Percentiles rank a stretch among this genome's conserved stretches.
phyloP scores from a whole-genome alignment of 1,140 invertebrate species.

The Choristoneura fumiferana region DNA sequence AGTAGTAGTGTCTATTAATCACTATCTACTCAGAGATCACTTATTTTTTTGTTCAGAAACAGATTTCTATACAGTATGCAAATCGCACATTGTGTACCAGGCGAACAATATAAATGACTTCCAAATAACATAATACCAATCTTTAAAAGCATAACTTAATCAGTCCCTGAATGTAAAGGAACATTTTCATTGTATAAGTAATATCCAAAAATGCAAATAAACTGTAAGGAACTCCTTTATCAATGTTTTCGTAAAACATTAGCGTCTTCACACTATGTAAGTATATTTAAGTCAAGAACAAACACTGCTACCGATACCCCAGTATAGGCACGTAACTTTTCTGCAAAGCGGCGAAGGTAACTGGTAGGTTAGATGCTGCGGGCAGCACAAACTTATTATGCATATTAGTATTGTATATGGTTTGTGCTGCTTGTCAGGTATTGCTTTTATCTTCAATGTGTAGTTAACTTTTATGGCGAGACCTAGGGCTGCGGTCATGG shows the following conservation, averaged over 20 bases:
- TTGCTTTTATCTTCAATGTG: not conserved
- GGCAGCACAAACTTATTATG: slow-evolving; percentile 4
- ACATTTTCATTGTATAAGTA: too few species aligned
- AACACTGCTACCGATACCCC: not conserved
- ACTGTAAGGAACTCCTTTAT: not conserved
- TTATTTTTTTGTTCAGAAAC: too few species aligned
- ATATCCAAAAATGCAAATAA: too few species aligned
- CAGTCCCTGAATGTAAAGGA: too few species aligned
- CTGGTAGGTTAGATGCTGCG: not conserved
- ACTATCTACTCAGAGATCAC: too few species aligned
- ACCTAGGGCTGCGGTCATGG: slow-evolving; percentile 6
- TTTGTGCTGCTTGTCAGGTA: not conserved
- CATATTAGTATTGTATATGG: slow-evolving; percentile 14
- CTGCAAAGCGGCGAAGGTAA: not conserved
- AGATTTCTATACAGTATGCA: too few species aligned
- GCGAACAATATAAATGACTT: too few species aligned
- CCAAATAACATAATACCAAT: too few species aligned
- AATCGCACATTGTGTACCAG: too few species aligned
- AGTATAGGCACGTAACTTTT: not conserved
- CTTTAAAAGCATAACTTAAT: too few species aligned
- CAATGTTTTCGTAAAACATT: slow-evolving; percentile 15
- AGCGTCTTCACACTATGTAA: not conserved
- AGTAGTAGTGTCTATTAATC: too few species aligned
- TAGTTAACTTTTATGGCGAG: slow-evolving; percentile 1
- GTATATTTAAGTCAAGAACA: slow-evolving; percentile 2